Evolutionary conservation across 2,888 invertebrate genomes (phyloP).

Genomic region (Trichogramma evanescens): DNA sequence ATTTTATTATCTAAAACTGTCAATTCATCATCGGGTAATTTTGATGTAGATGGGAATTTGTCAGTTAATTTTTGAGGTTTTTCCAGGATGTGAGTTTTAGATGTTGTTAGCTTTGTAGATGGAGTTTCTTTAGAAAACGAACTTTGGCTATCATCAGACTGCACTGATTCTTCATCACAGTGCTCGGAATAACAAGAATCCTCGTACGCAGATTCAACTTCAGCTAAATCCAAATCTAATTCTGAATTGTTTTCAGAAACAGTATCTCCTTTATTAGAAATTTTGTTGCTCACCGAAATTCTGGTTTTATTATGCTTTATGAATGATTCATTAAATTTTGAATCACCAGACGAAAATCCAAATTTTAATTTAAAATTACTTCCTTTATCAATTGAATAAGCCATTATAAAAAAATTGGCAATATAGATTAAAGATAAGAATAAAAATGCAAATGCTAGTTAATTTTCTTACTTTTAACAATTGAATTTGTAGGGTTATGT

Average conservation of each 20-base stretch:
- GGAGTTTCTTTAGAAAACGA: conserved; percentile 26
- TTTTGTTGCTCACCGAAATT: conserved; percentile 13
- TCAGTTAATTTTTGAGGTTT: neutral
- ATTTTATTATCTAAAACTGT: conserved; percentile 20
- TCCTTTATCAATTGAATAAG: conserved; percentile 1
- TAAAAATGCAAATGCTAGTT: no score
- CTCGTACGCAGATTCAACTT: conserved; percentile 32
- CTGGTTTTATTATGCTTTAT: neutral
- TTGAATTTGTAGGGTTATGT: conserved; percentile 3
- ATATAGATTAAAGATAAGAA: no score
- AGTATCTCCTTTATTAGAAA: conserved; percentile 5
- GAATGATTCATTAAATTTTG: conserved; percentile 2
- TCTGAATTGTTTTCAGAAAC: conserved; percentile 4
- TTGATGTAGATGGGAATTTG: conserved; percentile 10
- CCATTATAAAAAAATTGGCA: conserved; percentile 5
- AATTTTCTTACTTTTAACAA: neutral
- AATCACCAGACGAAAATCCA: conserved; percentile 7
- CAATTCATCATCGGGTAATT: conserved; percentile 12
- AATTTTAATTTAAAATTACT: conserved; percentile 10
- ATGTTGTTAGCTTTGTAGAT: neutral
- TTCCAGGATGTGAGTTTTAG: neutral
- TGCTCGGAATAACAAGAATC: conserved; percentile 35
- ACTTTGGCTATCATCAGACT: conserved; percentile 17
- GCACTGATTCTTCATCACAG: conserved; percentile 29
- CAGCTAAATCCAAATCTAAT: conserved; percentile 12